These are phyloP conservation scores for Hoplodrina blanda DNA, from an alignment of 2,888 invertebrate genomes.

Conservation along the genomic window DNA sequence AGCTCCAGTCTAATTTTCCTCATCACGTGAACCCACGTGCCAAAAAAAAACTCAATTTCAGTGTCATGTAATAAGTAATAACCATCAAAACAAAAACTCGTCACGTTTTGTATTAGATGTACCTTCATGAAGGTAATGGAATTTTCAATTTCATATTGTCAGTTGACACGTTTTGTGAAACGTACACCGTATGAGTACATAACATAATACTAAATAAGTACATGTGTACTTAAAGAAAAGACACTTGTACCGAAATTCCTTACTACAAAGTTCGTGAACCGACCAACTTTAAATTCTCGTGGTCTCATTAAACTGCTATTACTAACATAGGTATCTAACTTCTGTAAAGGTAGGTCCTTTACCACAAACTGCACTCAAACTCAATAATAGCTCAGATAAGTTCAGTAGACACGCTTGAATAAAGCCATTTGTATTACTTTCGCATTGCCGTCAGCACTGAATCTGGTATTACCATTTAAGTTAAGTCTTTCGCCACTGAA, in stretches of 20 bases:
- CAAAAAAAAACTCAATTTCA: slow-evolving; percentile 40
- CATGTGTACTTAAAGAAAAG: background rate
- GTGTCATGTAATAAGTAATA: slow-evolving; percentile 56
- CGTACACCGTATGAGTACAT: background rate
- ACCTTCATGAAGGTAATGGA: slow-evolving; percentile 51
- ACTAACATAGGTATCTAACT: slow-evolving; percentile 14
- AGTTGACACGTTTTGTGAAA: slow-evolving; percentile 27
- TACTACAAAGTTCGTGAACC: slow-evolving; percentile 34
- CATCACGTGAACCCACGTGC: slow-evolving; percentile 21
- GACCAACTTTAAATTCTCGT: slow-evolving; percentile 31
- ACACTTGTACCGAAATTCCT: slow-evolving; percentile 1
- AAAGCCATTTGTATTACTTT: slow-evolving; percentile 60
- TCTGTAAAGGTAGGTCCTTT: slow-evolving; percentile 2
- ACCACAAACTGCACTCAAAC: slow-evolving; percentile 40
- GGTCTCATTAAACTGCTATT: slow-evolving; percentile 38
- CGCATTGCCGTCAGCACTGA: slow-evolving; percentile 43
- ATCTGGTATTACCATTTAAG: slow-evolving; percentile 57
- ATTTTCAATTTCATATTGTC: slow-evolving; percentile 55
- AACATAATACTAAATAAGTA: slow-evolving; percentile 4
- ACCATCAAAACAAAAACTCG: slow-evolving; percentile 62
- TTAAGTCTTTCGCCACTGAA: slow-evolving; percentile 47
- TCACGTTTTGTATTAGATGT: slow-evolving; percentile 56
- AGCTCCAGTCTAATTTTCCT: slow-evolving; percentile 17
- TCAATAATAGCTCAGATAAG: slow-evolving; percentile 38
- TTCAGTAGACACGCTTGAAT: slow-evolving; percentile 45